Conservation (phyloP, 2,113 vertebrate species). For the Sylvietta virens region DNA sequence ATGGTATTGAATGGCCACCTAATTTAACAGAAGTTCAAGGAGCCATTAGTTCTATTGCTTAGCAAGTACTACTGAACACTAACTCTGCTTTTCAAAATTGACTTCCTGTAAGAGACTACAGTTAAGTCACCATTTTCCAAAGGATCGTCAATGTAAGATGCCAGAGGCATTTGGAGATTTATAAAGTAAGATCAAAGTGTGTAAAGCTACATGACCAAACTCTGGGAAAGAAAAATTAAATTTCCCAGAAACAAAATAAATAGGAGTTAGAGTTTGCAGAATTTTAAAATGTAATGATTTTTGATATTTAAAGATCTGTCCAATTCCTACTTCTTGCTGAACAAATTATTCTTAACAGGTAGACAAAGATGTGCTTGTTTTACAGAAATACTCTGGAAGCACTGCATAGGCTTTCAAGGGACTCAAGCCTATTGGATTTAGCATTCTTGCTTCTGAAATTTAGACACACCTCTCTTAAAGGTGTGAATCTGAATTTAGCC, state of each 20-base stretch:
- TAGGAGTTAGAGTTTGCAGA: background rate
- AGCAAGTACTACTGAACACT: background rate
- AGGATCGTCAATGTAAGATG: accelerated
- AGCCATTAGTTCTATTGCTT: background rate
- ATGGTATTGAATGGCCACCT: background rate
- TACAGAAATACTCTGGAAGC: background rate
- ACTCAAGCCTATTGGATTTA: background rate
- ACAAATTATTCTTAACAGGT: background rate
- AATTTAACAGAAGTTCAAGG: background rate
- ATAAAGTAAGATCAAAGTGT: background rate
- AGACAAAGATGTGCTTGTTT: background rate
- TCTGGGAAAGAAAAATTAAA: background rate
- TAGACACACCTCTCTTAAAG: background rate
- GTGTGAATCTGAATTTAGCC: background rate
- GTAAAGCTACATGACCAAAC: background rate
- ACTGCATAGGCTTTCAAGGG: background rate
- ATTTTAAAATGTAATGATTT: background rate
- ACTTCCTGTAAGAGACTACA: background rate
- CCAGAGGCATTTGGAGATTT: background rate
- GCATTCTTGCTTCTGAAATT: background rate
- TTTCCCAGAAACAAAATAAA: background rate
- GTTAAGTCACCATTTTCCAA: background rate
- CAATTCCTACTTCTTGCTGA: background rate
- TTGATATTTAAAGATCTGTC: background rate
- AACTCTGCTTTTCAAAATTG: background rate